These are phyloP conservation scores for Cirrhinus mrigala DNA, from an alignment of 2,797 vertebrate genomes.

Conservation along the genomic window DNA sequence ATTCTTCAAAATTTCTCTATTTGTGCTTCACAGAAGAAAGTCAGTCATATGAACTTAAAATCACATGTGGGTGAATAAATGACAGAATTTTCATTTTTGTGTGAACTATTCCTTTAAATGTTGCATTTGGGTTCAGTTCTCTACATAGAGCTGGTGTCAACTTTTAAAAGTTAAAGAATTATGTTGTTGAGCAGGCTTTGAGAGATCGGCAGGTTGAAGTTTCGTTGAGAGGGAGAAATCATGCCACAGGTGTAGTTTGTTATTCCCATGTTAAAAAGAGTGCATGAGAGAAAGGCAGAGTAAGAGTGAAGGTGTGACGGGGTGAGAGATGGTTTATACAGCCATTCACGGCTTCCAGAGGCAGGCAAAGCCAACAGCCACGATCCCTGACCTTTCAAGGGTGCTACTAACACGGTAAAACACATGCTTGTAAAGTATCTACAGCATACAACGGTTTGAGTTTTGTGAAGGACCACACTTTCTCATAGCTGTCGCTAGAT, in stretches of 20 bases:
- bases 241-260: slow-evolving; percentile 79
- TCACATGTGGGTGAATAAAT: background rate
- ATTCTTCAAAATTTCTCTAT: background rate
- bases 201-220: slow-evolving; percentile 66
- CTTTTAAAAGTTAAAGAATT: slow-evolving; percentile 59
- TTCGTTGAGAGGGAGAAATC: slow-evolving; percentile 72
- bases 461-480: slow-evolving; percentile 61
- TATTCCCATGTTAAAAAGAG: slow-evolving; percentile 73
- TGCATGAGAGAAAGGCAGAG: slow-evolving; percentile 65
- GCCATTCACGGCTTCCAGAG: slow-evolving; percentile 81
- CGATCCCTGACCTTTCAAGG: slow-evolving; percentile 68
- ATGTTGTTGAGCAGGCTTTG: slow-evolving; percentile 73
- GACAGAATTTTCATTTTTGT: background rate
- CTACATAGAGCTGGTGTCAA: slow-evolving; percentile 74
- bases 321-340: slow-evolving; percentile 72
- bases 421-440: slow-evolving; percentile 72
- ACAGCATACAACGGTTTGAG: slow-evolving; percentile 32
- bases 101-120: slow-evolving; percentile 40
- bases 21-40: background rate
- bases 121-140: slow-evolving; percentile 77
- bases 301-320: slow-evolving; percentile 68
- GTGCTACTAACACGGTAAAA: slow-evolving; percentile 65
- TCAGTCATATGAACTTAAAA: background rate
- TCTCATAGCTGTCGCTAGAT: slow-evolving; percentile 31
- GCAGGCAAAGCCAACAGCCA: slow-evolving; percentile 83